Percentiles rank a stretch among this genome's conserved stretches.
phyloP scores from a whole-genome alignment of 2,888 invertebrate species.

The Tridacna crocea region DNA sequence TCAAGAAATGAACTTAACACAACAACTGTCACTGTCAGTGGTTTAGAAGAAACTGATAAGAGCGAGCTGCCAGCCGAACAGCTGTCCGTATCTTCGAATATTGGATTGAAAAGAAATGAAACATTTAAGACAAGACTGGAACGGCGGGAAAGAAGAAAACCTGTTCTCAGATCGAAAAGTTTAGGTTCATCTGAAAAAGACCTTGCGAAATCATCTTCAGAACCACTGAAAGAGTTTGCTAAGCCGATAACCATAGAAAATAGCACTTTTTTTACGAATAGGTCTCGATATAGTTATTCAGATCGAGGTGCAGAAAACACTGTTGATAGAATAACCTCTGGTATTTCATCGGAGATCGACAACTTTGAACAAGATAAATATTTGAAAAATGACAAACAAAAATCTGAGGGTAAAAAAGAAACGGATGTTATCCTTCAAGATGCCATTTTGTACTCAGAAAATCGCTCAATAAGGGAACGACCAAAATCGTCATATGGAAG shows the following conservation, averaged over 20 bases:
- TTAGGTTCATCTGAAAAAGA: neutral
- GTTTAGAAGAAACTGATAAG: neutral
- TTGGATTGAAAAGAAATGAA: slow-evolving; percentile 6
- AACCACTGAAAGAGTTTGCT: neutral
- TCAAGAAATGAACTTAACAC: neutral
- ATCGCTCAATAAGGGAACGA: neutral
- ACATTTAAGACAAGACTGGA: slow-evolving; percentile 1
- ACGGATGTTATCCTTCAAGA: neutral
- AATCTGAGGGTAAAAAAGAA: neutral
- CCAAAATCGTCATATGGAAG: slow-evolving; percentile 17
- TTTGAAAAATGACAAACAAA: neutral
- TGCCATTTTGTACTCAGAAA: neutral
- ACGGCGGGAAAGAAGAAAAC: neutral
- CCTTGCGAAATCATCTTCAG: neutral
- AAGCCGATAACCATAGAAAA: neutral
- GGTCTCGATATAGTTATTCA: neutral
- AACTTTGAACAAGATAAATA: neutral
- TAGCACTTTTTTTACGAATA: neutral
- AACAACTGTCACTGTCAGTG: neutral
- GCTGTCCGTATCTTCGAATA: neutral
- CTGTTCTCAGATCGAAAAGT: slow-evolving; percentile 5
- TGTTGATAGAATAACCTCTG: neutral
- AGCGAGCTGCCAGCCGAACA: neutral
- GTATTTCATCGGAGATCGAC: neutral
- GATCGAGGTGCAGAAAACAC: neutral